These are phyloP conservation scores for Pteropus alecto DNA, from an alignment of 2,113 vertebrate species.

Conservation along the genomic window DNA sequence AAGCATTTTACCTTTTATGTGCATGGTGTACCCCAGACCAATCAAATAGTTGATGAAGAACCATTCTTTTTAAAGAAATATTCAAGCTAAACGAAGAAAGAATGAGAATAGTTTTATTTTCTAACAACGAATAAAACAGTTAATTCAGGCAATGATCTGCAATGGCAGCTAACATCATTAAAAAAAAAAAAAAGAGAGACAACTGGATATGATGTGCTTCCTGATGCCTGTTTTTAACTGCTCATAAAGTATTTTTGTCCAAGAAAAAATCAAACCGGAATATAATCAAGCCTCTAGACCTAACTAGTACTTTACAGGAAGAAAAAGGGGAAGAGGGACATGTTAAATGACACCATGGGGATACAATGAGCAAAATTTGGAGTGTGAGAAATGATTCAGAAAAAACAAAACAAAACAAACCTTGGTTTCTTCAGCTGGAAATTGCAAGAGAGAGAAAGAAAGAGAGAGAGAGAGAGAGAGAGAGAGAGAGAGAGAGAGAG, in stretches of 20 bases:
- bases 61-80: background rate
- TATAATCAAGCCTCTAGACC: background rate
- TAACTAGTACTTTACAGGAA: background rate
- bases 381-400: background rate
- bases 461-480: background rate
- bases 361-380: background rate
- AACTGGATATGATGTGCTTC: background rate
- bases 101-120: background rate
- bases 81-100: background rate
- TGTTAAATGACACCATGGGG: background rate
- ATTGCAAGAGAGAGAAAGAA: background rate
- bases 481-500: background rate
- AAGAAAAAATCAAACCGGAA: background rate
- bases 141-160: background rate
- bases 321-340: background rate
- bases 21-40: background rate
- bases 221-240: background rate
- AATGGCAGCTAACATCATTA: background rate
- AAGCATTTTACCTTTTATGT: background rate
- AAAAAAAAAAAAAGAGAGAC: background rate
- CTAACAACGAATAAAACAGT: background rate
- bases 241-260: background rate
- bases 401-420: background rate
- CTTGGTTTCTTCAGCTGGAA: background rate
- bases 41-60: background rate